Percentiles rank a stretch among this genome's conserved stretches.
These are phyloP conservation scores for Goniozus legneri DNA, from an alignment of 1,140 invertebrate genomes.

Conservation along the genomic window DNA sequence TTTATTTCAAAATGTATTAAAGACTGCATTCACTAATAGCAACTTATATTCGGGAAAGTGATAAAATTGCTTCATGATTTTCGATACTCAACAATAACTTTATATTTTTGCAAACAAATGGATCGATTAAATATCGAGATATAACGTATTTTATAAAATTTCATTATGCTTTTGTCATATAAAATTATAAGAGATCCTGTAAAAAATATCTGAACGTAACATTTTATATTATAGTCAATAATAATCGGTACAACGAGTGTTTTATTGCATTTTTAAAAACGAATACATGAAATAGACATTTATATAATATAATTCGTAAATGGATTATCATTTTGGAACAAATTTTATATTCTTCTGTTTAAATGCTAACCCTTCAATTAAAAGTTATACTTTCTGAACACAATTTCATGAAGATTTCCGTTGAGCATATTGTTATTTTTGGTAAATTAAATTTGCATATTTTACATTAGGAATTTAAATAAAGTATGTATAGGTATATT, in stretches of 20 bases:
- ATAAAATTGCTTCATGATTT: too few species aligned
- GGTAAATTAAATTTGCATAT: too few species aligned
- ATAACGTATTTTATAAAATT: too few species aligned
- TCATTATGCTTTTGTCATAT: too few species aligned
- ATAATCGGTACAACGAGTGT: slow-evolving; percentile 11
- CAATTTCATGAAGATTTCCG: neutral
- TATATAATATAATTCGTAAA: slow-evolving; percentile 11
- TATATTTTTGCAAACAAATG: neutral
- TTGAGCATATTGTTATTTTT: neutral
- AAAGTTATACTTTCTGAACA: neutral
- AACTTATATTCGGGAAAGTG: too few species aligned
- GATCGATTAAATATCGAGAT: neutral
- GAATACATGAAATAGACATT: slow-evolving; percentile 33
- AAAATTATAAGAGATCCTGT: too few species aligned
- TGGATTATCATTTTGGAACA: slow-evolving; percentile 9
- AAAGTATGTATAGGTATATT: too few species aligned
- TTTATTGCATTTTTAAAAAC: slow-evolving; percentile 27
- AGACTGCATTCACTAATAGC: too few species aligned
- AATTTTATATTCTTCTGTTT: neutral
- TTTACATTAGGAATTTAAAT: too few species aligned
- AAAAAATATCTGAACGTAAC: too few species aligned
- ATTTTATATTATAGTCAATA: neutral
- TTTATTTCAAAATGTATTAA: too few species aligned
- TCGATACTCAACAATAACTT: too few species aligned
- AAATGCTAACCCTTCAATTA: neutral